phyloP scores from a whole-genome alignment of 2,113 vertebrate genomes.

The Bettongia penicillata region DNA sequence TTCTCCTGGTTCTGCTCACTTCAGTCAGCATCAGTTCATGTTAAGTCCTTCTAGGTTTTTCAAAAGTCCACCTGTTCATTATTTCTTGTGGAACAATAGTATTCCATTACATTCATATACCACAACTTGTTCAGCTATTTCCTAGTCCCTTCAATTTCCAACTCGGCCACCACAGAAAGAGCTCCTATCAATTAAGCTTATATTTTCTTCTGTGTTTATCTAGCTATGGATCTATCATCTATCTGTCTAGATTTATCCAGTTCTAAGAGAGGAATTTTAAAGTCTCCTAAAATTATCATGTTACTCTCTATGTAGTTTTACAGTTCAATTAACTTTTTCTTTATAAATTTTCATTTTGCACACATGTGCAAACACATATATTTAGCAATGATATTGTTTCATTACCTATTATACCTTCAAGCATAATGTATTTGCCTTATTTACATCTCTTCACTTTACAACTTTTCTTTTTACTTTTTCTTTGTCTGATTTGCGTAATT shows the following conservation, averaged over 20 bases:
- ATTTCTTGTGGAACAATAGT: too few species aligned
- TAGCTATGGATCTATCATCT: neutral
- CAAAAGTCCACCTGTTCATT: too few species aligned
- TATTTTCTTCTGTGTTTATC: neutral
- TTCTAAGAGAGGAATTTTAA: neutral
- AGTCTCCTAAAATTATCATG: neutral
- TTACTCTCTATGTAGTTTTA: neutral
- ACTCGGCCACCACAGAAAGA: too few species aligned
- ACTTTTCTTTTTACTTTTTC: neutral
- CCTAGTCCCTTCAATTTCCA: too few species aligned
- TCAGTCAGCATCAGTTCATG: too few species aligned
- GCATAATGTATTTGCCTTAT: neutral
- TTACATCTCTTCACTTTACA: neutral
- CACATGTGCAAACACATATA: neutral
- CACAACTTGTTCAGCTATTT: too few species aligned
- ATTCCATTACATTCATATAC: too few species aligned
- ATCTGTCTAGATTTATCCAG: neutral
- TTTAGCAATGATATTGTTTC: neutral
- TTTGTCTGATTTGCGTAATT: neutral
- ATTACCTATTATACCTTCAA: neutral
- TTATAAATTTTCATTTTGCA: neutral
- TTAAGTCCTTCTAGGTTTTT: too few species aligned
- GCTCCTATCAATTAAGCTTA: too few species aligned
- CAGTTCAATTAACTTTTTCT: neutral
- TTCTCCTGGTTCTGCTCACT: too few species aligned